Evolutionary conservation across 92 coral and sea anemone species (phyloP).

Genomic region (Epizoanthus fatuus): DNA sequence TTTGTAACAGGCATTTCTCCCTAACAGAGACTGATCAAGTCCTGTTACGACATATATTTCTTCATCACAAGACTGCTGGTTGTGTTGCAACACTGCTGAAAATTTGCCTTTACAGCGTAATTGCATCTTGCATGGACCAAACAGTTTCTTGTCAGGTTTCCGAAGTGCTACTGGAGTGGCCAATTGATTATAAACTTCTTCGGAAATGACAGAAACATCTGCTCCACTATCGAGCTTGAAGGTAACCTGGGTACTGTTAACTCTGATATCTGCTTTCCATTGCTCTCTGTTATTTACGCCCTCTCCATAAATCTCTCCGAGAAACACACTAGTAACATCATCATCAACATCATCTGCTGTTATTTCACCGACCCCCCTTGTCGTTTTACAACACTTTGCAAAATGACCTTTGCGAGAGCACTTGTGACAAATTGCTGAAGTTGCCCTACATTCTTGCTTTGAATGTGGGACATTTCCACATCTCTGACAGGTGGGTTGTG

Average conservation of each 20-base stretch:
- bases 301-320: constrained; percentile 8
- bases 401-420: constrained; percentile 11
- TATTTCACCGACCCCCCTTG: constrained; percentile 4
- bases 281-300: constrained; percentile 7
- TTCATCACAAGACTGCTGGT: no score
- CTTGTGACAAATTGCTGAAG: constrained; percentile 9
- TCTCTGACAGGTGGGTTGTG: no score
- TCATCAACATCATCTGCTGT: constrained; percentile 10
- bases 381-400: constrained; percentile 8
- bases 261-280: constrained; percentile 25
- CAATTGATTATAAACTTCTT: constrained; percentile 7
- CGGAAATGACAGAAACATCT: constrained; percentile 24
- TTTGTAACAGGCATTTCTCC: no score
- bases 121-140: constrained; percentile 39
- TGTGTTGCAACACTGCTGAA: no score
- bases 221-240: constrained; percentile 39
- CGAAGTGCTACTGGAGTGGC: neutral
- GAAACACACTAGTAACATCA: constrained; percentile 1
- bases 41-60: no score
- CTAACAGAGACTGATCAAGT: no score
- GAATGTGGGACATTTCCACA: no score
- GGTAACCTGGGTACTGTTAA: constrained; percentile 12
- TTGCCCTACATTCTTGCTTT: neutral
- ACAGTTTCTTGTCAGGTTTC: constrained; percentile 27
- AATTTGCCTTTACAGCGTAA: neutral